Percentiles rank a stretch among this genome's conserved stretches.
These are phyloP conservation scores for Solenopsis fugax DNA, from an alignment of 1,140 invertebrate species.

Conservation along the genomic window DNA sequence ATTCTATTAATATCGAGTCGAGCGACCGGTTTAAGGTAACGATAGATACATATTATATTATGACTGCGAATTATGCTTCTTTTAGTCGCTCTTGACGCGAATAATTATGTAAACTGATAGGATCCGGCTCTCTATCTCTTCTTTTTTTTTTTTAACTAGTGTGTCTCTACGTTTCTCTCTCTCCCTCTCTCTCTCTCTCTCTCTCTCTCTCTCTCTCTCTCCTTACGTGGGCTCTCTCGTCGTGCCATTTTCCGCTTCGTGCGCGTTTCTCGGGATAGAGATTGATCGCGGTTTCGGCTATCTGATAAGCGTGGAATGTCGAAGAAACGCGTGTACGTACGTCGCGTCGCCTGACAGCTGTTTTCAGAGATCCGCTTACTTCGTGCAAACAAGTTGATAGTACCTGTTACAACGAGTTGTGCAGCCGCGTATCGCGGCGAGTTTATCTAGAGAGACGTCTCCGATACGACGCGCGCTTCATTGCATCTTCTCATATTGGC, in stretches of 20 bases:
- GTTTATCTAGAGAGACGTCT: slow-evolving; percentile 51
- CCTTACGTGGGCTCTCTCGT: no score
- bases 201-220: neutral
- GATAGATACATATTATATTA: slow-evolving; percentile 61
- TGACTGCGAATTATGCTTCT: slow-evolving; percentile 26
- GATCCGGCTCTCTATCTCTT: slow-evolving; percentile 25
- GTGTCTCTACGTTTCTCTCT: neutral
- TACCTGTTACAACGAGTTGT: slow-evolving; percentile 59
- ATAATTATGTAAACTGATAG: slow-evolving; percentile 33
- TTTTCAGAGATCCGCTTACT: slow-evolving; percentile 53
- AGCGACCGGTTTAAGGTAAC: slow-evolving; percentile 59
- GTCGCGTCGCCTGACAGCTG: slow-evolving; percentile 55
- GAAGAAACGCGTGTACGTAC: slow-evolving; percentile 64
- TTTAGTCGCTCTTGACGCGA: neutral
- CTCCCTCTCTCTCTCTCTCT: neutral
- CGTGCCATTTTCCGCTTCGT: slow-evolving; percentile 28
- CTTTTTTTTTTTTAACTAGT: neutral
- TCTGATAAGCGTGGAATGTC: slow-evolving; percentile 68
- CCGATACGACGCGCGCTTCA: slow-evolving; percentile 37
- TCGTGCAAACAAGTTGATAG: slow-evolving; percentile 70
- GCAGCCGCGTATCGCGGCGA: slow-evolving; percentile 36
- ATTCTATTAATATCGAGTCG: slow-evolving; percentile 66
- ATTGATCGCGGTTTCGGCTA: slow-evolving; percentile 69
- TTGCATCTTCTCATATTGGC: slow-evolving; percentile 24
- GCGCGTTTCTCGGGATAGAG: slow-evolving; percentile 42